phyloP scores from a whole-genome alignment of 2,888 invertebrate species.

The Scelioninae gen. 2 region DNA sequence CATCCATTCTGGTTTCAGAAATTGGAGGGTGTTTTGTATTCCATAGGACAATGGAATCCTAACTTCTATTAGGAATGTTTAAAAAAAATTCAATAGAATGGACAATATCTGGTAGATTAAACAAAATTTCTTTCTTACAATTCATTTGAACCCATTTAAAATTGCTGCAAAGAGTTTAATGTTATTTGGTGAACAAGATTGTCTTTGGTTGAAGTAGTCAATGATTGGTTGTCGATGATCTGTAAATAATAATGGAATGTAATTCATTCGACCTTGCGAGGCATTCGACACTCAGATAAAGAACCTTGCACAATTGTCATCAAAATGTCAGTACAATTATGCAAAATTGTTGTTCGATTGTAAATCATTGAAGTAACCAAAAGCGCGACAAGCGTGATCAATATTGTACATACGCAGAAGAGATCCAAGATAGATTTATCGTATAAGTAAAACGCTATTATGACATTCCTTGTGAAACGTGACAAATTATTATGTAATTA shows the following conservation, averaged over 20 bases:
- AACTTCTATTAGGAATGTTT: too few relatives aligned
- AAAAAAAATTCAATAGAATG: too few relatives aligned
- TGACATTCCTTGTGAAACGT: constrained; percentile 44
- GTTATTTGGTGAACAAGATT: too few relatives aligned
- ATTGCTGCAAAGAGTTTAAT: too few relatives aligned
- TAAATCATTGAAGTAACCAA: constrained; percentile 48
- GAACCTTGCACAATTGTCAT: constrained; percentile 5
- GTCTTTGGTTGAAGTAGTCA: background rate
- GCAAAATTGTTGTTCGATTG: constrained; percentile 34
- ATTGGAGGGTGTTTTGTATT: too few relatives aligned
- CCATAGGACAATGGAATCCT: too few relatives aligned
- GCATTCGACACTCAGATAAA: constrained; percentile 8
- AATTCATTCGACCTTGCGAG: constrained; percentile 11
- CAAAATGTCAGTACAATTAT: background rate
- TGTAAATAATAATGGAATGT: constrained; percentile 27
- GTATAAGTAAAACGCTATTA: constrained; percentile 39
- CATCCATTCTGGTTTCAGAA: too few relatives aligned
- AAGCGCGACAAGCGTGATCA: constrained; percentile 39
- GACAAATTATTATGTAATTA: constrained; percentile 21
- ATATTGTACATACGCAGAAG: constrained; percentile 50
- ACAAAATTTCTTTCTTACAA: too few relatives aligned
- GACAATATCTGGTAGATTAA: too few relatives aligned
- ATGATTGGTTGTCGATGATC: constrained; percentile 3
- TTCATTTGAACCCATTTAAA: too few relatives aligned
- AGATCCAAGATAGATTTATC: constrained; percentile 53